phyloP scores from a whole-genome alignment of 1,140 invertebrate genomes.

The Musca vetustissima region DNA sequence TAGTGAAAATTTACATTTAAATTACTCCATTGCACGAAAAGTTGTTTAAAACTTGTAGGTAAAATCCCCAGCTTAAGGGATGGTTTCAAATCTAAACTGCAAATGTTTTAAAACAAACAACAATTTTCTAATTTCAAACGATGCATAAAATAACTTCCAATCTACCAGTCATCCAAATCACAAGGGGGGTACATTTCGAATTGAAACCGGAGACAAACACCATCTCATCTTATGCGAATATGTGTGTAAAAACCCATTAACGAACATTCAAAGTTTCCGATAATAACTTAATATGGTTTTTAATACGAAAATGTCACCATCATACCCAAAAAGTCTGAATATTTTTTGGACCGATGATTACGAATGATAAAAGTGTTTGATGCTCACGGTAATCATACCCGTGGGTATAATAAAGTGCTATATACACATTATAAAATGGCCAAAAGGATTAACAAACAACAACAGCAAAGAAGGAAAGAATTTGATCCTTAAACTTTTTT shows the following conservation, averaged over 20 bases:
- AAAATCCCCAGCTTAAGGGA: too few relatives aligned
- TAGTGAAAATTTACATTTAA: too few relatives aligned
- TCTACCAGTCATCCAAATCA: too few relatives aligned
- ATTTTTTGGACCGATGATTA: slow-evolving; percentile 52
- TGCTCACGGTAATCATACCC: slow-evolving; percentile 47
- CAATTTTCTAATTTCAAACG: too few relatives aligned
- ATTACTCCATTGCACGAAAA: too few relatives aligned
- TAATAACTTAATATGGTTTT: slow-evolving; percentile 56
- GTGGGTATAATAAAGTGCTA: slow-evolving; percentile 51
- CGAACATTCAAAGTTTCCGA: slow-evolving; percentile 32
- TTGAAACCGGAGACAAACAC: not conserved
- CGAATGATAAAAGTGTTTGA: slow-evolving; percentile 55
- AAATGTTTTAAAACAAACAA: not conserved
- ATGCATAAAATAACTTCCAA: too few relatives aligned
- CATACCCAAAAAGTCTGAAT: not conserved
- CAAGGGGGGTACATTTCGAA: not conserved
- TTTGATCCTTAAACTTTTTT: too few relatives aligned
- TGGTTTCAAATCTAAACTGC: not conserved
- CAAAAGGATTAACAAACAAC: slow-evolving; percentile 44
- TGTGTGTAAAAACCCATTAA: not conserved
- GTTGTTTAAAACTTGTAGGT: too few relatives aligned
- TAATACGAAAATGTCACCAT: slow-evolving; percentile 44
- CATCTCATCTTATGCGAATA: not conserved
- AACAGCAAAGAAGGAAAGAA: too few relatives aligned
- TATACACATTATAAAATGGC: slow-evolving; percentile 56